Evolutionary conservation across 2,888 invertebrate genomes (phyloP).

Genomic region (Trisateles emortualis): DNA sequence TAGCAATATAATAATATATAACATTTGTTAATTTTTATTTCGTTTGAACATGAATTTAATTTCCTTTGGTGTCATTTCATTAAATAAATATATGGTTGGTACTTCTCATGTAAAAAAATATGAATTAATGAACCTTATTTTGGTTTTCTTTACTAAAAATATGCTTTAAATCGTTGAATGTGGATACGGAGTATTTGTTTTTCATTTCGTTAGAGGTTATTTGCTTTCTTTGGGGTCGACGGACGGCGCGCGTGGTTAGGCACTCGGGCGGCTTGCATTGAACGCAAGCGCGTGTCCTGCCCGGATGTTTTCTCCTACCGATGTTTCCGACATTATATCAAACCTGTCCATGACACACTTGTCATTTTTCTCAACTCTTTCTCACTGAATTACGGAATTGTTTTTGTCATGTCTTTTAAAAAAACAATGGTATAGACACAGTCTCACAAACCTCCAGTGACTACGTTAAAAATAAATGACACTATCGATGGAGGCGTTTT

Average conservation of each 20-base stretch:
- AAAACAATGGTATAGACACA: conserved; percentile 51
- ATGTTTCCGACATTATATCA: conserved; percentile 59
- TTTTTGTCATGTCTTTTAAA: conserved; percentile 57
- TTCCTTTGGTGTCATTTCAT: not conserved
- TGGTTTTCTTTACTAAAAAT: conserved; percentile 26
- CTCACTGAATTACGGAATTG: conserved; percentile 60
- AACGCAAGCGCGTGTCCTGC: conserved; percentile 17
- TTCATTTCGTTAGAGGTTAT: conserved; percentile 60
- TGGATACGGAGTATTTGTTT: conserved; percentile 53
- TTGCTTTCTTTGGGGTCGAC: conserved; percentile 49
- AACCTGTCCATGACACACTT: conserved; percentile 58
- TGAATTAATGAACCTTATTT: conserved; percentile 25
- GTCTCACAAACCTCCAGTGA: conserved; percentile 49
- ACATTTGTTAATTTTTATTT: not conserved
- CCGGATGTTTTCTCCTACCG: conserved; percentile 62
- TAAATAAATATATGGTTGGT: not conserved
- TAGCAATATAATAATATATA: too few species aligned
- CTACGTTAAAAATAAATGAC: conserved; percentile 61
- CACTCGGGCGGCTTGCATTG: conserved; percentile 1
- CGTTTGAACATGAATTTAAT: not conserved
- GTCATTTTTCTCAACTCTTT: conserved; percentile 56
- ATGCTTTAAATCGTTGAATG: conserved; percentile 37
- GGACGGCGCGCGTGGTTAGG: not conserved
- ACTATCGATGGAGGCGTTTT: conserved; percentile 51
- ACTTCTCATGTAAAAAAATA: conserved; percentile 8